Percentiles rank a stretch among this genome's conserved stretches.
These are phyloP conservation scores for Astyanax mexicanus DNA, from an alignment of 2,797 vertebrate species.

Conservation along the genomic window DNA sequence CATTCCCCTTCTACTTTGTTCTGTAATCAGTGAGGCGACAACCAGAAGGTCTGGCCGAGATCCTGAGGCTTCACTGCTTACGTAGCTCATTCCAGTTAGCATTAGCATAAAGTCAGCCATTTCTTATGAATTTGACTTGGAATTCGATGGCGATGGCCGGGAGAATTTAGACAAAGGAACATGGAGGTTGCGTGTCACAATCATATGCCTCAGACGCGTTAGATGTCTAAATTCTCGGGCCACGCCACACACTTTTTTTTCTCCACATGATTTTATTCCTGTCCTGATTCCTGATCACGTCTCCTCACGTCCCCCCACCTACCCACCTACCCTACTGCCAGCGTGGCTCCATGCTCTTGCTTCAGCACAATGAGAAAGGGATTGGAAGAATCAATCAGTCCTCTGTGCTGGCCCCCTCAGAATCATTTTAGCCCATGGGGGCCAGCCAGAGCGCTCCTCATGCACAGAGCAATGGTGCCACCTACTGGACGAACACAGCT, in stretches of 20 bases:
- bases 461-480: conserved; percentile 59
- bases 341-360: conserved; percentile 58
- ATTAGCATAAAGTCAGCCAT: not conserved
- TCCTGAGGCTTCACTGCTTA: conserved; percentile 3
- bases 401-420: conserved; percentile 52
- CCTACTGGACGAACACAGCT: conserved; percentile 51
- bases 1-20: conserved; percentile 29
- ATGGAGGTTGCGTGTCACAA: conserved; percentile 42
- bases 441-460: conserved; percentile 36
- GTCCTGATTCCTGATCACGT: too few species aligned
- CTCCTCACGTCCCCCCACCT: too few species aligned
- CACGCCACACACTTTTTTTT: too few species aligned
- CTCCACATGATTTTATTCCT: too few species aligned
- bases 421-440: conserved; percentile 55
- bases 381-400: conserved; percentile 62
- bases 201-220: conserved; percentile 45
- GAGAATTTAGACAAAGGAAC: conserved; percentile 40
- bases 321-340: conserved; percentile 39
- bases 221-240: conserved; percentile 46
- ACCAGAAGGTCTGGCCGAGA: conserved; percentile 1
- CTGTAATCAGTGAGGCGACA: conserved; percentile 7
- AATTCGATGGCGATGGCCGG: conserved; percentile 39
- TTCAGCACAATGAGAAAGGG: conserved; percentile 62
- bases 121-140: conserved; percentile 4
- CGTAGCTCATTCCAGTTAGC: not conserved